Evolutionary conservation across 2,888 invertebrate genomes (phyloP).

Genomic region (Mesochorus sp.): DNA sequence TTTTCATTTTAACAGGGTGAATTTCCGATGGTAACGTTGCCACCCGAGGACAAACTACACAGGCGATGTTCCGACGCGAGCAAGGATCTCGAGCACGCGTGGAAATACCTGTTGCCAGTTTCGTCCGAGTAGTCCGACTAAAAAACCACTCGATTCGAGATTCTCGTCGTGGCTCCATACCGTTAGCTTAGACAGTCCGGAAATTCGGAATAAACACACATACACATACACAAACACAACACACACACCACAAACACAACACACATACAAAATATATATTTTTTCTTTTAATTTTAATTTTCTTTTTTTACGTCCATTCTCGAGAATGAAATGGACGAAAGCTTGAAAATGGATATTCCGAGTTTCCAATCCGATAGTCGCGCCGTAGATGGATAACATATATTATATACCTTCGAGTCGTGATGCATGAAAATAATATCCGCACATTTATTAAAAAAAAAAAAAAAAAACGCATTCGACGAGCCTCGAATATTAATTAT

Average conservation of each 20-base stretch:
- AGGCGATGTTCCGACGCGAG: conserved; percentile 78
- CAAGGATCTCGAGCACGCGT: conserved; percentile 78
- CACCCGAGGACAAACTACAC: conserved; percentile 78
- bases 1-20: conserved; percentile 70
- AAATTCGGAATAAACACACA: conserved; percentile 17
- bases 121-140: conserved; percentile 69
- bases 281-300: background rate
- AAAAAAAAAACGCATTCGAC: conserved; percentile 15
- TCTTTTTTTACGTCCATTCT: background rate
- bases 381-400: conserved; percentile 44
- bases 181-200: conserved; percentile 30
- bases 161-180: conserved; percentile 21
- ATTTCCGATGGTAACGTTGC: conserved; percentile 78
- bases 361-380: conserved; percentile 55
- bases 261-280: background rate
- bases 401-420: conserved; percentile 59
- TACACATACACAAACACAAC: background rate
- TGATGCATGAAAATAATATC: conserved; percentile 50
- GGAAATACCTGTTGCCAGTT: conserved; percentile 78
- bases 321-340: background rate
- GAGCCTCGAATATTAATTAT: conserved; percentile 47
- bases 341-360: too few species aligned
- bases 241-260: too few species aligned
- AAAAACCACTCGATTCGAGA: background rate
- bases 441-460: too few species aligned